Base-by-base conservation (phyloP, 1,140 invertebrate species). In the Diprion similis region DNA sequence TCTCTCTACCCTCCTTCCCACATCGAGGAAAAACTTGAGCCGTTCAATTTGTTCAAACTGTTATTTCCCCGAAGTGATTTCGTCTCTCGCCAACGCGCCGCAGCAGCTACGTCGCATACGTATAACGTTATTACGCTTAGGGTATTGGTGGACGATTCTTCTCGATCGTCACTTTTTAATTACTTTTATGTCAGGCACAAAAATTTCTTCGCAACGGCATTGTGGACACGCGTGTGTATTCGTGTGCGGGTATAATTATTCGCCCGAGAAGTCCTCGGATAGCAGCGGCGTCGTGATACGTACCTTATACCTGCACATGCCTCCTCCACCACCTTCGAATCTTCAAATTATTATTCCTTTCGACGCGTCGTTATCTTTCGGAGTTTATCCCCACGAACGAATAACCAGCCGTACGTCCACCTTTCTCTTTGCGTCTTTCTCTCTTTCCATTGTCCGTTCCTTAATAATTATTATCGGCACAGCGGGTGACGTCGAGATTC, bases 361-460 rank as follows among this genome's bases (percentile, higher is more conserved):
- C 51, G 51, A 59, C 51, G 51, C 51, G 51, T 59, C 51, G 51
- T 59, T 59, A 59, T 59, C 51, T 59, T 59, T 59, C 51, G 51
- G 7, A 59, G 51, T 59, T 59, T 59, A 59, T 59, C 11, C n/a
- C 51, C 51, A 15, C 51, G 51, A 9, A 59, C 24, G n/a, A 59
- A 59, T 59, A 59, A 59, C 51, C 51, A 37, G 24, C 24, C 24
- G 24, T 37, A 37, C 24, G 24, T 37, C 24, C 24, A 59, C 51
- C 51, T 59, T 59, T 59, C 51, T 59, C 51, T 59, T 59, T 59
- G 8, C 24, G 9, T 59, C 51, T 17, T 59, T 59, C 51, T 59
- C 51, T 59, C 51, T 59, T 59, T 59, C 51, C 51, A 59, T 59
- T 59, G 51, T 59, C 51, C 51, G 51, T 59, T 59, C 11, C 51